phyloP scores from a whole-genome alignment of 2,888 invertebrate genomes.

The Phyllotreta cruciferae region DNA sequence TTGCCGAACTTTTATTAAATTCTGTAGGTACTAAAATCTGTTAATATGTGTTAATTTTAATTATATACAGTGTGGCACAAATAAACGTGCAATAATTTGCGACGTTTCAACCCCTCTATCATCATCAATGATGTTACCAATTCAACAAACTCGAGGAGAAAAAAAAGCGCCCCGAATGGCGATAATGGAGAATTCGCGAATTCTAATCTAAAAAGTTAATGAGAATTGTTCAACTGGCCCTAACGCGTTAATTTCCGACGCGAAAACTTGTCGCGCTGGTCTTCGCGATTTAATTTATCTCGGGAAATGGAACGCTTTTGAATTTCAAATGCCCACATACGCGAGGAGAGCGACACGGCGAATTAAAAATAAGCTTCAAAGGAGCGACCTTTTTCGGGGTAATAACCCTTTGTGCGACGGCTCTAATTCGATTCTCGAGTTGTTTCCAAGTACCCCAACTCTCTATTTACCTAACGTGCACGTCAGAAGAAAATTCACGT shows the following conservation, averaged over 20 bases:
- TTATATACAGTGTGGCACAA: too few species aligned
- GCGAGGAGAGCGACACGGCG: slow-evolving; percentile 38
- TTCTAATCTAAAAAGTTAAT: slow-evolving; percentile 48
- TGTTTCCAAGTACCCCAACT: too few species aligned
- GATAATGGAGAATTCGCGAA: slow-evolving; percentile 35
- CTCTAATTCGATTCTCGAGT: too few species aligned
- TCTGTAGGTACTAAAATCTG: too few species aligned
- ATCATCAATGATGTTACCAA: too few species aligned
- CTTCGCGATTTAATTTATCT: slow-evolving; percentile 45
- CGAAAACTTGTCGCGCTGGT: slow-evolving; percentile 42
- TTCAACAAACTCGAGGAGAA: neutral
- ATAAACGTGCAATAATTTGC: too few species aligned
- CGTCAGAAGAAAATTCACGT: too few species aligned
- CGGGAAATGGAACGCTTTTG: slow-evolving; percentile 46
- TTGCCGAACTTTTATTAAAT: too few species aligned
- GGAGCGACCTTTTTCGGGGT: neutral
- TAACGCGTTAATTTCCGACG: slow-evolving; percentile 40
- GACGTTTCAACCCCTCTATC: too few species aligned
- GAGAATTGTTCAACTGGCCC: slow-evolving; percentile 45
- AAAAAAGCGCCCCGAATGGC: neutral
- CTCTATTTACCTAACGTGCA: too few species aligned
- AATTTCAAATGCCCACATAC: slow-evolving; percentile 41
- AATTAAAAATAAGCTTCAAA: slow-evolving; percentile 32
- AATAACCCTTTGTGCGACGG: too few species aligned
- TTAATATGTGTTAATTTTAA: too few species aligned